Evolutionary conservation across 2,888 invertebrate genomes (phyloP).

Genomic region (Ormyrus pomaceus): DNA sequence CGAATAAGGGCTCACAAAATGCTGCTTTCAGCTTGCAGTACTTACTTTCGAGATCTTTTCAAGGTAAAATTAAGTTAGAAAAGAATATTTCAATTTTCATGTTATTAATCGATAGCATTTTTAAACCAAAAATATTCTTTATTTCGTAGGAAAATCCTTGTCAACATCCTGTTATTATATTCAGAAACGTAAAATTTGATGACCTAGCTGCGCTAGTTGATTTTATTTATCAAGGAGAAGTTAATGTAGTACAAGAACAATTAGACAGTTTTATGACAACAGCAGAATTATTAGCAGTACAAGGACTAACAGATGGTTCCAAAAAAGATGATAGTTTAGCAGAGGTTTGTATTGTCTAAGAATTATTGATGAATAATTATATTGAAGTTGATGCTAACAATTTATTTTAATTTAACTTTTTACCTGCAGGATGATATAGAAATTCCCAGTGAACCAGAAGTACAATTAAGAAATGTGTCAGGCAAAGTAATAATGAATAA

Average conservation of each 20-base stretch:
- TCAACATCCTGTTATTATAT: constrained; percentile 88
- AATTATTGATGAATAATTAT: neutral
- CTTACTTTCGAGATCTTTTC: constrained; percentile 82
- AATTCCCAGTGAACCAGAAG: constrained; percentile 74
- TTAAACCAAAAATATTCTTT: neutral
- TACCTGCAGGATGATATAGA: constrained; percentile 70
- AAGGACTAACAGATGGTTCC: constrained; percentile 82
- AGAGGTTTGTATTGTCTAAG: constrained; percentile 50
- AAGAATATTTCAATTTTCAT: constrained; percentile 4
- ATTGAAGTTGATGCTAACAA: neutral
- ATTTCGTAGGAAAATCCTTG: constrained; percentile 83
- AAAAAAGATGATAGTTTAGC: constrained; percentile 57
- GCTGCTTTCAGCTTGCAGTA: constrained; percentile 89
- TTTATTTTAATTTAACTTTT: constrained; percentile 18
- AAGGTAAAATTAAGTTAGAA: constrained; percentile 67
- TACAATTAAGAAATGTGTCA: constrained; percentile 71
- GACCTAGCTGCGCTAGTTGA: constrained; percentile 87
- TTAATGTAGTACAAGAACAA: constrained; percentile 88
- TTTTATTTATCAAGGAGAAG: constrained; percentile 90
- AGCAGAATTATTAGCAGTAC: constrained; percentile 86
- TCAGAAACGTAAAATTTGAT: constrained; percentile 86
- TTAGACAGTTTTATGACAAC: constrained; percentile 87
- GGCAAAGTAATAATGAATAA: constrained; percentile 68
- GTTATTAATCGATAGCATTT: neutral
- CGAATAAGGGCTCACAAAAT: constrained; percentile 91